phyloP scores from a whole-genome alignment of 2,888 invertebrate genomes.

The Drosophila koepferae region DNA sequence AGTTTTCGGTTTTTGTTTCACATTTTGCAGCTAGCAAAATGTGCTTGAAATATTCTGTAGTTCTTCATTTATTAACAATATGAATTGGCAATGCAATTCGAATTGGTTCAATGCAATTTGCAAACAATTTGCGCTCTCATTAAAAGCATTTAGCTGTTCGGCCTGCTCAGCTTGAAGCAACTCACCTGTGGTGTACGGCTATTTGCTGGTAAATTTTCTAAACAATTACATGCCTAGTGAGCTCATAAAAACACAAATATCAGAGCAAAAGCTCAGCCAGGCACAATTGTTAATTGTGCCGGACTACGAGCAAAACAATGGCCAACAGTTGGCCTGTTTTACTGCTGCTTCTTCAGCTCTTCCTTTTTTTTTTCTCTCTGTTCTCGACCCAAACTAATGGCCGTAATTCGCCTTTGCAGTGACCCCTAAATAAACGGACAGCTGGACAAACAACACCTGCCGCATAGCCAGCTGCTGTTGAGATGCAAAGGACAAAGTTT shows the following conservation, averaged over 20 bases:
- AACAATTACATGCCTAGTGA: constrained; percentile 63
- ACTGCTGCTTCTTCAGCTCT: background rate
- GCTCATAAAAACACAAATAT: constrained; percentile 63
- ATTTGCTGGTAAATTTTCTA: constrained; percentile 49
- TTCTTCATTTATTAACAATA: constrained; percentile 4
- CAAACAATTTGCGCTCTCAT: constrained; percentile 18
- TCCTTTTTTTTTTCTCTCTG: background rate
- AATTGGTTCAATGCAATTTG: constrained; percentile 1
- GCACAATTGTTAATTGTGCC: constrained; percentile 65
- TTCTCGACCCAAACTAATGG: constrained; percentile 47
- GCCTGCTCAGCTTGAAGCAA: background rate
- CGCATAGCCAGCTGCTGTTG: constrained; percentile 23
- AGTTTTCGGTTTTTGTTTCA: constrained; percentile 31
- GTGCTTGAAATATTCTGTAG: constrained; percentile 7
- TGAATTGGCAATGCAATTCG: constrained; percentile 3
- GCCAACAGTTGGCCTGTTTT: constrained; percentile 17
- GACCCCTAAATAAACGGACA: constrained; percentile 66
- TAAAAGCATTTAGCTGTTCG: constrained; percentile 14
- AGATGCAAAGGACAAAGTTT: constrained; percentile 63
- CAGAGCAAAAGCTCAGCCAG: constrained; percentile 30
- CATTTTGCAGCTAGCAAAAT: constrained; percentile 33
- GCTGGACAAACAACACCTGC: constrained; percentile 58
- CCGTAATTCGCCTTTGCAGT: constrained; percentile 58
- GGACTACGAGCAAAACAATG: constrained; percentile 21
- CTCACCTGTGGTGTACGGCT: background rate